Conservation (phyloP, 2,888 invertebrate genomes). For the Drosophila pegasa region DNA sequence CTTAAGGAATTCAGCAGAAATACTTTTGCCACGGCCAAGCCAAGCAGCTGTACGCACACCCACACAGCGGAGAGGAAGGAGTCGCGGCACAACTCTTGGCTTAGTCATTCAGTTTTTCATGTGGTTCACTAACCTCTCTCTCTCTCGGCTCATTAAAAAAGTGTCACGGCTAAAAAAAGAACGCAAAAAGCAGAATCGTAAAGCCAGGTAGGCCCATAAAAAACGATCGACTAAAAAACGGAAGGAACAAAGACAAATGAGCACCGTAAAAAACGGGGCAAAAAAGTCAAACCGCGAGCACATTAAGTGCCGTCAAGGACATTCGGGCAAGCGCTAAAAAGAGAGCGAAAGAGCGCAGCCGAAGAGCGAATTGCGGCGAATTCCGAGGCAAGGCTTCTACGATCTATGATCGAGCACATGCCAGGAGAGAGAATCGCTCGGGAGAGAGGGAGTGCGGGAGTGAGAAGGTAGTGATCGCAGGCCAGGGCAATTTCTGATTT, state of each 20-base stretch:
- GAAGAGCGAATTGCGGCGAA: constrained; percentile 54
- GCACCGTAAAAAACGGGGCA: constrained; percentile 58
- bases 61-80: not conserved
- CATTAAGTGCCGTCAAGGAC: constrained; percentile 57
- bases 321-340: not conserved
- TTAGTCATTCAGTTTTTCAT: constrained; percentile 20
- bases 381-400: constrained; percentile 40
- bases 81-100: not conserved
- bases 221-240: constrained; percentile 61
- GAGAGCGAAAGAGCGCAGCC: not conserved
- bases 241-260: constrained; percentile 43
- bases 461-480: not conserved
- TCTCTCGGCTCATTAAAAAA: constrained; percentile 9
- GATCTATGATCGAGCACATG: constrained; percentile 42
- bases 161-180: constrained; percentile 62
- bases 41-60: constrained; percentile 24
- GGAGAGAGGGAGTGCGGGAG: not conserved
- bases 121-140: constrained; percentile 5
- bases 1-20: constrained; percentile 41
- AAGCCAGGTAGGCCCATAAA: constrained; percentile 46
- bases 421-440: not conserved
- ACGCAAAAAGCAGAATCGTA: constrained; percentile 44
- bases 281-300: constrained; percentile 75
- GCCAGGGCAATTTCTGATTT: constrained; percentile 33
- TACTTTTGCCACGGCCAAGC: not conserved